Conservation (phyloP, 1,140 invertebrate species). For the Drosophila ironensis region DNA sequence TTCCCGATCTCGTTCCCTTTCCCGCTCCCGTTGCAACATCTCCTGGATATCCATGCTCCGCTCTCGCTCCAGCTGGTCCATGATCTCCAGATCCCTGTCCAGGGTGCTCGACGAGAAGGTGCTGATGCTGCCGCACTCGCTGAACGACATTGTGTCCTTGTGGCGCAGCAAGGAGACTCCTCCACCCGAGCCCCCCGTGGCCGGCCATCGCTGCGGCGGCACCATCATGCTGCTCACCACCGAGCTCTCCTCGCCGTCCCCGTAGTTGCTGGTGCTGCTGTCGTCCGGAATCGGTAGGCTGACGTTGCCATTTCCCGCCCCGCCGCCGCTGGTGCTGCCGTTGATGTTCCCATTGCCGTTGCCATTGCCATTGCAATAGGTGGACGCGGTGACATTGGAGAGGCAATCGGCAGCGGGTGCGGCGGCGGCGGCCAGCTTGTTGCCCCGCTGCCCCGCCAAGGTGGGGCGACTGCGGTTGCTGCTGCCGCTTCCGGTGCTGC, state of each 20-base stretch:
- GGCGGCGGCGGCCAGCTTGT: slow-evolving; percentile 11
- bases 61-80: slow-evolving; percentile 77
- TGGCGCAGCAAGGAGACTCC: slow-evolving; percentile 22
- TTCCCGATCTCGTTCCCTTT: slow-evolving; percentile 71
- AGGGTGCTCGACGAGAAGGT: slow-evolving; percentile 76
- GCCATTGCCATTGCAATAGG: slow-evolving; percentile 66
- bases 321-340: not conserved
- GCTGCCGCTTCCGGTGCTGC: slow-evolving; percentile 29
- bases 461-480: slow-evolving; percentile 13
- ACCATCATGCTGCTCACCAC: slow-evolving; percentile 80
- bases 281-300: slow-evolving; percentile 49
- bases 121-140: slow-evolving; percentile 71
- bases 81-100: slow-evolving; percentile 78
- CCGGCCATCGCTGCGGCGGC: slow-evolving; percentile 55
- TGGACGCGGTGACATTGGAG: slow-evolving; percentile 76
- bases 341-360: not conserved
- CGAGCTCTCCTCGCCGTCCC: slow-evolving; percentile 75
- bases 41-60: slow-evolving; percentile 81
- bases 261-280: slow-evolving; percentile 75
- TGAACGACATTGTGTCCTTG: slow-evolving; percentile 73
- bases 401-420: slow-evolving; percentile 48
- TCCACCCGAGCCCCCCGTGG: not conserved
- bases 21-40: slow-evolving; percentile 68
- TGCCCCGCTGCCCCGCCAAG: slow-evolving; percentile 3
- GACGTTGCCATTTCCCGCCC: not conserved